Evolutionary conservation across 2,888 invertebrate species (phyloP).

Genomic region (Ethmia dodecea): DNA sequence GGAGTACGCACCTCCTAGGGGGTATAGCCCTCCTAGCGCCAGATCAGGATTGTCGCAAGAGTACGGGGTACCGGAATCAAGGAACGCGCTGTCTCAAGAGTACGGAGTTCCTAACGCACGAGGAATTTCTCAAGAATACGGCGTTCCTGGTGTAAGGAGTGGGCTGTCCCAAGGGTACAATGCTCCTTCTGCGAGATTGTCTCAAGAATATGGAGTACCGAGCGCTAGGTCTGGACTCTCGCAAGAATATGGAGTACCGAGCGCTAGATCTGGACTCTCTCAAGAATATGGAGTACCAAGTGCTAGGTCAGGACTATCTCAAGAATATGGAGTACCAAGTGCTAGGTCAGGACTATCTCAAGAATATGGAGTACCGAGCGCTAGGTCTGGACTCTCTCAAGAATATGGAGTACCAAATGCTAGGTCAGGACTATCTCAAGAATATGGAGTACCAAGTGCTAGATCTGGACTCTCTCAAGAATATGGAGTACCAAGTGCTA

Average conservation of each 20-base stretch:
- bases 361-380: slow-evolving; percentile 23
- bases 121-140: slow-evolving; percentile 17
- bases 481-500: slow-evolving; percentile 30
- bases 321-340: slow-evolving; percentile 34
- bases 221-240: slow-evolving; percentile 22
- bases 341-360: slow-evolving; percentile 16
- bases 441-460: slow-evolving; percentile 32
- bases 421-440: slow-evolving; percentile 30
- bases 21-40: slow-evolving; percentile 26
- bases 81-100: neutral
- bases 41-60: slow-evolving; percentile 17
- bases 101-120: slow-evolving; percentile 9
- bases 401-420: slow-evolving; percentile 33
- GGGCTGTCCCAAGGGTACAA: slow-evolving; percentile 16
- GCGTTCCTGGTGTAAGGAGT: slow-evolving; percentile 19
- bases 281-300: slow-evolving; percentile 35
- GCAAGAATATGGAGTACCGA: slow-evolving; percentile 34
- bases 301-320: slow-evolving; percentile 22
- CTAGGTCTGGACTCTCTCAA: slow-evolving; percentile 27
- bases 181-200: slow-evolving; percentile 17
- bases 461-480: slow-evolving; percentile 15
- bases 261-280: slow-evolving; percentile 18
- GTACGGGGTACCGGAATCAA: slow-evolving; percentile 21
- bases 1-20: slow-evolving; percentile 2
- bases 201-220: slow-evolving; percentile 25